Conservation (phyloP, 2,888 invertebrate species). For the Latrodectus hesperus region DNA sequence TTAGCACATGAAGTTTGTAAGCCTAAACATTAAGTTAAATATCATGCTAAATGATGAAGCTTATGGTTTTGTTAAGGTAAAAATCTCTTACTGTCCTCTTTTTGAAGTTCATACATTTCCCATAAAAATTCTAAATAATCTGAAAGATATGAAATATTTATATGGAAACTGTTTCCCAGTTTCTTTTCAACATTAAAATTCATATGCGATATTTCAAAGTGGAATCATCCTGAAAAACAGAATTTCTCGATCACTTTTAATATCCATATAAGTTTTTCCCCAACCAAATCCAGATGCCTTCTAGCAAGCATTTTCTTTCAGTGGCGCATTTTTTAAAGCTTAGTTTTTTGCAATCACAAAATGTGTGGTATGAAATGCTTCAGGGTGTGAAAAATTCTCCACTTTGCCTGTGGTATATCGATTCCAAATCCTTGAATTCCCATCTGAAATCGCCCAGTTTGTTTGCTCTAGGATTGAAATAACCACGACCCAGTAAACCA, state of each 20-base stretch:
- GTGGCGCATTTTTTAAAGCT: conserved; percentile 9
- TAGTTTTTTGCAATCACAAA: conserved; percentile 2
- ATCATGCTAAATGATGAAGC: neutral
- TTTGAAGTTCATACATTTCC: neutral
- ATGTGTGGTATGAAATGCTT: conserved; percentile 13
- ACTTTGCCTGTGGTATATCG: conserved; percentile 38
- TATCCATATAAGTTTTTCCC: conserved; percentile 19
- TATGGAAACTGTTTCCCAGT: neutral
- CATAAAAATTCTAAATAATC: conserved; percentile 4
- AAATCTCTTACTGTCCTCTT: neutral
- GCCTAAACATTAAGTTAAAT: neutral
- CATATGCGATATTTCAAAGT: conserved; percentile 18
- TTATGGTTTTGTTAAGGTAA: neutral
- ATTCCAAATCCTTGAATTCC: conserved; percentile 31
- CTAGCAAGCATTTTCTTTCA: conserved; percentile 10
- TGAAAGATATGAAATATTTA: conserved; percentile 30
- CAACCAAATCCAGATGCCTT: conserved; percentile 17
- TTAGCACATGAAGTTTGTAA: neutral
- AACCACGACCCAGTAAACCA: conserved; percentile 21
- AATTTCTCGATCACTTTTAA: conserved; percentile 24
- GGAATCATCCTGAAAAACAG: neutral
- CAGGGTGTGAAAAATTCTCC: conserved; percentile 47
- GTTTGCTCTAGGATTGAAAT: conserved; percentile 38
- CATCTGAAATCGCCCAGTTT: conserved; percentile 32
- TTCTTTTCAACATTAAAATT: conserved; percentile 10